Conservation (phyloP, 2,797 vertebrate genomes). For the Garrulus glandarius region DNA sequence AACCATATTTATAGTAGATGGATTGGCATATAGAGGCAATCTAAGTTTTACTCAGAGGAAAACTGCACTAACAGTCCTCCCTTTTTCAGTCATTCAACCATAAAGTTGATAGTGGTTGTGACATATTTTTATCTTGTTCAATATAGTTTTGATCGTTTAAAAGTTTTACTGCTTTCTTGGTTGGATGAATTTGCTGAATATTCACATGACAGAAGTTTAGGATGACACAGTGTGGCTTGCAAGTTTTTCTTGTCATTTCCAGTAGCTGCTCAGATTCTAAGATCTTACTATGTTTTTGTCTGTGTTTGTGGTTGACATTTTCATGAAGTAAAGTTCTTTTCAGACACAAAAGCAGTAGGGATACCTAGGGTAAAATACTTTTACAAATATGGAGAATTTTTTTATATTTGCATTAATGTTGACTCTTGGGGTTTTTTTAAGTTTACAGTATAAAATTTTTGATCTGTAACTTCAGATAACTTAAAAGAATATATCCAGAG, state of each 20-base stretch:
- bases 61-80: neutral
- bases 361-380: neutral
- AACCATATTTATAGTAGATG: neutral
- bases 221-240: neutral
- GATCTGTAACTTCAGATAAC: neutral
- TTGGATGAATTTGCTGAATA: neutral
- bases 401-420: neutral
- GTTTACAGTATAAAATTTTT: neutral
- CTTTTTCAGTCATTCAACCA: neutral
- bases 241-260: neutral
- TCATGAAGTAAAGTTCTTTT: neutral
- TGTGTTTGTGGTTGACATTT: neutral
- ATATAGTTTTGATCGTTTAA: neutral
- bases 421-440: neutral
- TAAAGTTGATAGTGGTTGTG: neutral
- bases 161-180: neutral
- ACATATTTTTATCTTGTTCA: neutral
- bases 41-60: neutral
- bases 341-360: neutral
- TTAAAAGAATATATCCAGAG: neutral
- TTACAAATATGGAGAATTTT: neutral
- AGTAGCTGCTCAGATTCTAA: neutral
- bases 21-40: neutral
- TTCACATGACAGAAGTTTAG: neutral
- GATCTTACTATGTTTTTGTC: neutral